Evolutionary conservation across 2,113 vertebrate species (phyloP).

Genomic region (Rousettus leschenaultii): DNA sequence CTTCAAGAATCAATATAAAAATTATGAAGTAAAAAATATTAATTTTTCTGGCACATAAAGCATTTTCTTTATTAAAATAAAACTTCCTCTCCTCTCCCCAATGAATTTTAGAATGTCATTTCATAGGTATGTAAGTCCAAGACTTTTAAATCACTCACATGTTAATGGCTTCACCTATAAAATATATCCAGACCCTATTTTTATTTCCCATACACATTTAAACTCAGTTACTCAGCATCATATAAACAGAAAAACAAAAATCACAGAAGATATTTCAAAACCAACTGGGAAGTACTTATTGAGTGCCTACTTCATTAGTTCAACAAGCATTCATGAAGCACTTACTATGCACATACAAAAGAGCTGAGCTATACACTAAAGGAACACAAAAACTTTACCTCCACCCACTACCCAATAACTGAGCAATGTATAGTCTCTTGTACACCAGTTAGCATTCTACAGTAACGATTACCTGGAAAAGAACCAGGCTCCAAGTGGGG

Average conservation of each 20-base stretch:
- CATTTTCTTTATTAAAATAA: background rate
- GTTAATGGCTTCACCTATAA: background rate
- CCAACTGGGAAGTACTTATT: background rate
- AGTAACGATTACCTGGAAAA: background rate
- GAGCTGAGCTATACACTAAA: background rate
- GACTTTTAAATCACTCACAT: background rate
- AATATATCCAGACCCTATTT: background rate
- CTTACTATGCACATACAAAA: background rate
- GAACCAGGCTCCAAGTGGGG: background rate
- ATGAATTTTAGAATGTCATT: background rate
- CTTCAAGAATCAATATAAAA: background rate
- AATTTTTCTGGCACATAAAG: background rate
- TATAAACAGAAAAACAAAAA: background rate
- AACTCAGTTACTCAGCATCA: background rate
- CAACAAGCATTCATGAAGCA: background rate
- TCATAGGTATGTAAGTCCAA: background rate
- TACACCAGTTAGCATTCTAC: background rate
- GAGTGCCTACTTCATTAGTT: background rate
- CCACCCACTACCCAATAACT: background rate
- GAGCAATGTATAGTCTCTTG: background rate
- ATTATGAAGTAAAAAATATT: background rate
- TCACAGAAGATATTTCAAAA: background rate
- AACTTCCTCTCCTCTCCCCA: background rate
- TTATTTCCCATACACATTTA: constrained; percentile 1
- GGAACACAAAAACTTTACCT: background rate